Conservation (phyloP, 1,140 invertebrate species). For the Cotesia glomerata region DNA sequence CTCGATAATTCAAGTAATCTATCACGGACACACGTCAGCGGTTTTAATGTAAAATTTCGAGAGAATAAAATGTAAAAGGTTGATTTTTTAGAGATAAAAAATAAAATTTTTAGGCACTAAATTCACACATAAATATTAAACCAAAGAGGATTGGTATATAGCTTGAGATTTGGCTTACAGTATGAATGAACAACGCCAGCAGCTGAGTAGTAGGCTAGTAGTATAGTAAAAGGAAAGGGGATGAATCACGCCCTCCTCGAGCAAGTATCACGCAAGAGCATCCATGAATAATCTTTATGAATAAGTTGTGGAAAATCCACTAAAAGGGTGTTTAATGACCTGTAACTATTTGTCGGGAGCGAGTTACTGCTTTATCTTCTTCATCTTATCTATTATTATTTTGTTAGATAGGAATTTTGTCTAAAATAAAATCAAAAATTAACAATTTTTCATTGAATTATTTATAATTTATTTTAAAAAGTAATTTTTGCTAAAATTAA, state of each 20-base stretch:
- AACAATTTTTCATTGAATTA: no score
- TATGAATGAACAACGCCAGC: neutral
- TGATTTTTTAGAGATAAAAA: neutral
- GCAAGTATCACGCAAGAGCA: constrained; percentile 12
- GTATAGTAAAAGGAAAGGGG: neutral
- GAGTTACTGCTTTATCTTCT: constrained; percentile 22
- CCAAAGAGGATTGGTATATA: neutral
- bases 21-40: constrained; percentile 30
- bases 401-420: no score
- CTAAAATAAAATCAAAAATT: no score
- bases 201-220: neutral
- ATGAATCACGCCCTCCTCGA: constrained; percentile 15
- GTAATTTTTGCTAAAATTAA: no score
- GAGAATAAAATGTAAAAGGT: neutral
- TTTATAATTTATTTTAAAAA: no score
- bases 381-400: no score
- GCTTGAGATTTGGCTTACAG: constrained; percentile 12
- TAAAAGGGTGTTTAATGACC: constrained; percentile 44
- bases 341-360: constrained; percentile 32
- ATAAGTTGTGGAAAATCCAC: constrained; percentile 31
- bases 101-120: neutral
- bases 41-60: neutral
- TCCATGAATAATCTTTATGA: constrained; percentile 21
- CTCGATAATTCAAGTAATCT: constrained; percentile 35
- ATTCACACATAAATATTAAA: constrained; percentile 24